These are phyloP conservation scores for Pseudoips prasinana DNA, from an alignment of 2,888 invertebrate genomes.

Conservation along the genomic window DNA sequence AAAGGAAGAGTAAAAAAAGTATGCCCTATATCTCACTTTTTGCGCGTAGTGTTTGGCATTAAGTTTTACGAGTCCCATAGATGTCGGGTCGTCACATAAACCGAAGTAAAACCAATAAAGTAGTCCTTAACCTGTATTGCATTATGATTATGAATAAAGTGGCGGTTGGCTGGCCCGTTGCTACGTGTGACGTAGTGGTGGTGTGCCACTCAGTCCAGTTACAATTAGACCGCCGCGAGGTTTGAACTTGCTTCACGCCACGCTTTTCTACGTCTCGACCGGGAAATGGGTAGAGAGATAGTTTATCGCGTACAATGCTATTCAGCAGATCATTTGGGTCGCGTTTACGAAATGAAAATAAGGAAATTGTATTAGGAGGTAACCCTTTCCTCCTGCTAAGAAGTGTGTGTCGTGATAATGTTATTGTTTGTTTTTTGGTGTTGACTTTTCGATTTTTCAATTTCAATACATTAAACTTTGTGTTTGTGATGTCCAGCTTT, in stretches of 20 bases:
- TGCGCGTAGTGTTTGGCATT: too few species aligned
- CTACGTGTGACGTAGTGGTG: slow-evolving; percentile 34
- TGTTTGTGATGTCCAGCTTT: too few species aligned
- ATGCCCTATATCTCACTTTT: too few species aligned
- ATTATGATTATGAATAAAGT: slow-evolving; percentile 34
- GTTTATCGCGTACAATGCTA: slow-evolving; percentile 48
- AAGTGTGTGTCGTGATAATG: slow-evolving; percentile 24
- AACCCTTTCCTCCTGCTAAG: slow-evolving; percentile 41
- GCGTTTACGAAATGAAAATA: slow-evolving; percentile 84
- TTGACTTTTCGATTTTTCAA: neutral
- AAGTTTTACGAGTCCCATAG: too few species aligned
- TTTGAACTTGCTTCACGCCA: slow-evolving; percentile 46
- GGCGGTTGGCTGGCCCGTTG: slow-evolving; percentile 21
- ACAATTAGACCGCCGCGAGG: slow-evolving; percentile 56
- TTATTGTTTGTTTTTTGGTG: slow-evolving; percentile 17
- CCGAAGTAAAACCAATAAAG: slow-evolving; percentile 16
- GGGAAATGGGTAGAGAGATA: slow-evolving; percentile 44
- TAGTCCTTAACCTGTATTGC: slow-evolving; percentile 39
- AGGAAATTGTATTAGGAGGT: slow-evolving; percentile 89
- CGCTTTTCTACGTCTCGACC: slow-evolving; percentile 24
- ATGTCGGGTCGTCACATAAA: too few species aligned
- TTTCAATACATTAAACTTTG: too few species aligned
- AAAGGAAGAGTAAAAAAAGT: too few species aligned
- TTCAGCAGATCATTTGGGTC: slow-evolving; percentile 73
- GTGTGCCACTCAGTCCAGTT: slow-evolving; percentile 48